These are phyloP conservation scores for Orussus abietinus DNA, from an alignment of 1,140 invertebrate species.

Conservation along the genomic window DNA sequence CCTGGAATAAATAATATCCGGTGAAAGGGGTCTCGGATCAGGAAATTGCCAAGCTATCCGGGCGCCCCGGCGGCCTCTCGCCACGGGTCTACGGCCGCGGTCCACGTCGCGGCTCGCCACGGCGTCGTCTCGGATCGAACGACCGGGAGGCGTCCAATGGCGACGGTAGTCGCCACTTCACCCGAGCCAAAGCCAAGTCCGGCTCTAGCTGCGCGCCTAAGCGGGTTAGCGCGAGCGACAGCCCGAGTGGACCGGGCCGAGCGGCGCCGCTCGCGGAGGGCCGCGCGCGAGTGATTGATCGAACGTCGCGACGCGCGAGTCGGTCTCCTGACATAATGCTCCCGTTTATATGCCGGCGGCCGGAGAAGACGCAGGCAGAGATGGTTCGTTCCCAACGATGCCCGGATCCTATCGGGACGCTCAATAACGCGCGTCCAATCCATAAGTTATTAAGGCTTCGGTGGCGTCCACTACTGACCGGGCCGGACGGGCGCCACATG, in stretches of 20 bases:
- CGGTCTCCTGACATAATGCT: slow-evolving; percentile 37
- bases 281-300: slow-evolving; percentile 43
- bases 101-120: no score
- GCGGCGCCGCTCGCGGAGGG: no score
- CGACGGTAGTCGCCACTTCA: no score
- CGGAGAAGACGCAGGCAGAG: slow-evolving; percentile 19
- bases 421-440: slow-evolving; percentile 46
- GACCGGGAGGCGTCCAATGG: no score
- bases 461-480: slow-evolving; percentile 35
- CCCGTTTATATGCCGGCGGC: slow-evolving; percentile 31
- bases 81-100: no score
- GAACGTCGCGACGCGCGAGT: slow-evolving; percentile 22
- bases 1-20: no score
- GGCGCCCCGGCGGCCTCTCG: no score
- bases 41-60: no score
- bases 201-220: slow-evolving; percentile 36
- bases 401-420: slow-evolving; percentile 44
- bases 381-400: slow-evolving; percentile 36
- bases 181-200: no score
- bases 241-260: no score
- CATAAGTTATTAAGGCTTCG: slow-evolving; percentile 48
- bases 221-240: slow-evolving; percentile 34
- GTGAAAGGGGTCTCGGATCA: no score
- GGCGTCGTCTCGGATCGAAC: no score
- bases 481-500: slow-evolving; percentile 24